These are phyloP conservation scores for Anoura caudifer DNA, from an alignment of 2,113 vertebrate species.

Conservation along the genomic window DNA sequence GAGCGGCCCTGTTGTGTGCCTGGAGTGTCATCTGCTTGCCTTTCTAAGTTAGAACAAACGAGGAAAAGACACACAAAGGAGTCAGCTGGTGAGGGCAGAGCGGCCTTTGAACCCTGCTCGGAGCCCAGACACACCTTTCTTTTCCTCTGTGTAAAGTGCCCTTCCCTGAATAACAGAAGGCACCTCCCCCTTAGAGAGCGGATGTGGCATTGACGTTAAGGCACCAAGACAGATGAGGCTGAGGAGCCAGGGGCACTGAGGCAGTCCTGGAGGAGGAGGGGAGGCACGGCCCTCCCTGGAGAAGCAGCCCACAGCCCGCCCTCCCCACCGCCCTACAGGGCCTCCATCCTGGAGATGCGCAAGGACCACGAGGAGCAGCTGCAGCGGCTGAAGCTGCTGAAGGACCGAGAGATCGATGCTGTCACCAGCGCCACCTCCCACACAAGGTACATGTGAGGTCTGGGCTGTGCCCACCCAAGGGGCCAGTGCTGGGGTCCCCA, in stretches of 20 bases:
- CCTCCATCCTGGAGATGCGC: slow-evolving; percentile 89
- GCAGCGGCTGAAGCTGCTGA: slow-evolving; percentile 86
- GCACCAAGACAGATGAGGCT: not conserved
- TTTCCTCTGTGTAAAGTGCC: not conserved
- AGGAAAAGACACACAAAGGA: not conserved
- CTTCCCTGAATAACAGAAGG: not conserved
- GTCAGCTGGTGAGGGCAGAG: not conserved
- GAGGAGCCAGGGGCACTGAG: not conserved
- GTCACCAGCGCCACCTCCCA: slow-evolving; percentile 92
- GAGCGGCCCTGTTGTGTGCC: not conserved
- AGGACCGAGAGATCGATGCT: slow-evolving; percentile 91
- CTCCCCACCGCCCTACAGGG: slow-evolving; percentile 66
- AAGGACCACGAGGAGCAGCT: slow-evolving; percentile 91
- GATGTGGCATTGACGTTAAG: not conserved
- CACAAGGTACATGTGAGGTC: slow-evolving; percentile 73
- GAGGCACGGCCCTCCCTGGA: fast-evolving
- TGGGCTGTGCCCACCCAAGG: fast-evolving
- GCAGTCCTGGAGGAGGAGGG: not conserved
- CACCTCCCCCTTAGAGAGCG: not conserved
- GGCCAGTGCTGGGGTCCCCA: not conserved
- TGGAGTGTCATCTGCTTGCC: not conserved
- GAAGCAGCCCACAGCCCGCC: fast-evolving
- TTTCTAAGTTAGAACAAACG: not conserved
- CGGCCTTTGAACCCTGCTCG: too few species aligned
- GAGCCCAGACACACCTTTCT: not conserved